Evolutionary conservation across 1,140 invertebrate genomes (phyloP).

Genomic region (Papilio polyxenes): DNA sequence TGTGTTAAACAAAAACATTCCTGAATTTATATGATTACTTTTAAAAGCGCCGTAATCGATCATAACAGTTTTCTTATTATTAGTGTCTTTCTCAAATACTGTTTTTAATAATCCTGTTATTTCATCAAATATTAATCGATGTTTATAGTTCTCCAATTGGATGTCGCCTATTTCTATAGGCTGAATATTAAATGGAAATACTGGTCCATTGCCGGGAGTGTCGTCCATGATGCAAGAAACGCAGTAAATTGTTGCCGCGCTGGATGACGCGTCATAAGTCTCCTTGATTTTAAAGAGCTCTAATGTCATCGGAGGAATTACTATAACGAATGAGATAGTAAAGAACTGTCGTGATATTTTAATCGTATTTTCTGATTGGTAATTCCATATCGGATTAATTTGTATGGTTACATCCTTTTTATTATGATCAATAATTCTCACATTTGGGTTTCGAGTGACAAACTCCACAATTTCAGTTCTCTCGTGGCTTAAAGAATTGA

Average conservation of each 20-base stretch:
- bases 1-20: slow-evolving; percentile 69
- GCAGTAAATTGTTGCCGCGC: slow-evolving; percentile 84
- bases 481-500: slow-evolving; percentile 87
- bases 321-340: slow-evolving; percentile 86
- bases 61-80: slow-evolving; percentile 50
- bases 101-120: slow-evolving; percentile 85
- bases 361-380: slow-evolving; percentile 60
- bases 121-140: slow-evolving; percentile 87
- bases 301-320: slow-evolving; percentile 86
- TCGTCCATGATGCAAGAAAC: slow-evolving; percentile 79
- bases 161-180: slow-evolving; percentile 85
- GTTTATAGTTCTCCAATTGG: slow-evolving; percentile 87
- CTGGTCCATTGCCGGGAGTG: slow-evolving; percentile 45
- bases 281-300: slow-evolving; percentile 82
- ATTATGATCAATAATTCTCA: slow-evolving; percentile 85
- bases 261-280: slow-evolving; percentile 60
- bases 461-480: slow-evolving; percentile 86
- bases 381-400: slow-evolving; percentile 89
- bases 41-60: slow-evolving; percentile 69
- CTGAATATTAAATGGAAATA: slow-evolving; percentile 81
- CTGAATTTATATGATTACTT: slow-evolving; percentile 60
- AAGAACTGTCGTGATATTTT: slow-evolving; percentile 83
- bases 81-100: slow-evolving; percentile 61
- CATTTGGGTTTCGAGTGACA: slow-evolving; percentile 83
- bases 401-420: slow-evolving; percentile 83